Evolutionary conservation across 2,888 invertebrate genomes (phyloP).

Genomic region (Gasteruption jaculator): DNA sequence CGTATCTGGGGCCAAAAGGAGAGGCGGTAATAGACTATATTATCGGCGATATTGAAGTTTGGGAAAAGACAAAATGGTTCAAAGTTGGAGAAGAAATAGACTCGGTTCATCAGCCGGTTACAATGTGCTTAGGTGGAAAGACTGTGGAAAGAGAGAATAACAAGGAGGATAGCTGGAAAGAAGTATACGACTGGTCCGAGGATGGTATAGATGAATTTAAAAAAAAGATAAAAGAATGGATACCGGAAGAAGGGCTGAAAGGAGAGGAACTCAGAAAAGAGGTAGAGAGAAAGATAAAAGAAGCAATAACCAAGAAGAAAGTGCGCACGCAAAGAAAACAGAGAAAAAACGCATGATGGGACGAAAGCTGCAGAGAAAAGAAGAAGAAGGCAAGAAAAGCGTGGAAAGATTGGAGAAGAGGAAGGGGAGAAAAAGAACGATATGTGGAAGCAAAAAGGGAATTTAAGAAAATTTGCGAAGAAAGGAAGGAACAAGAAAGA

Average conservation of each 20-base stretch:
- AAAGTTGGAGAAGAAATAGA: too few species aligned
- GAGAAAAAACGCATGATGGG: too few species aligned
- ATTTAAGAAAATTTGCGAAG: background rate
- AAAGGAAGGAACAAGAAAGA: background rate
- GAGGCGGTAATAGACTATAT: constrained; percentile 4
- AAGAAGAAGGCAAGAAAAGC: too few species aligned
- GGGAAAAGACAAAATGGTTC: background rate
- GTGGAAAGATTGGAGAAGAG: background rate
- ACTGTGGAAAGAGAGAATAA: too few species aligned
- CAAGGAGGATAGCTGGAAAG: too few species aligned
- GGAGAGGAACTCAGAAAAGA: too few species aligned
- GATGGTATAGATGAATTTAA: background rate
- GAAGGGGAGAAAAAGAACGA: background rate
- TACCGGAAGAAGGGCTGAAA: too few species aligned
- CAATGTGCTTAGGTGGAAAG: too few species aligned
- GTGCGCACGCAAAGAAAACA: too few species aligned
- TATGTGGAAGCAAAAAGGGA: background rate
- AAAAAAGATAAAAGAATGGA: too few species aligned
- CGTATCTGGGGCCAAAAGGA: background rate
- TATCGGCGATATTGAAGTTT: background rate
- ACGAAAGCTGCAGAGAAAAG: background rate
- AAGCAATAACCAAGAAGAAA: background rate
- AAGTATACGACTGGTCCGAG: background rate
- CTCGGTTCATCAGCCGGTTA: too few species aligned
- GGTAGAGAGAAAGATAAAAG: background rate